Evolutionary conservation across 2,797 vertebrate genomes (phyloP).

Genomic region (Botia kubotai): DNA sequence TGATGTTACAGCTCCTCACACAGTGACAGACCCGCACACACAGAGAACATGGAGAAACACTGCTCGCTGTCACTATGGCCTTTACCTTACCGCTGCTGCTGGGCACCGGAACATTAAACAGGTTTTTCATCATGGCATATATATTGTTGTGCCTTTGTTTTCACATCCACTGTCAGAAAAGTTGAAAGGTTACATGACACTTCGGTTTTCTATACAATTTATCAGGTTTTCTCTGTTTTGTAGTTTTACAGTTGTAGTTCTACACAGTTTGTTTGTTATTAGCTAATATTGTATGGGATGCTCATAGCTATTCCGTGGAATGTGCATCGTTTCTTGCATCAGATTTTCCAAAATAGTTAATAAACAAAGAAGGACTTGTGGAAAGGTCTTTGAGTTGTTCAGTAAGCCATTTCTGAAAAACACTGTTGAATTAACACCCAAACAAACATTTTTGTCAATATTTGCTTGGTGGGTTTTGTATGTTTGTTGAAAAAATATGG

Average conservation of each 20-base stretch:
- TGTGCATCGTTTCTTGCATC: too few species aligned
- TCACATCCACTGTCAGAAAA: not conserved
- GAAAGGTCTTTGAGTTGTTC: too few species aligned
- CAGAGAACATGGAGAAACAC: conserved; percentile 16
- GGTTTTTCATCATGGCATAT: not conserved
- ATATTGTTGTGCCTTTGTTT: conserved; percentile 6
- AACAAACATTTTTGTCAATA: too few species aligned
- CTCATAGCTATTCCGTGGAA: not conserved
- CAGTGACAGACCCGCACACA: conserved; percentile 20
- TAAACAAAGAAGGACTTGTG: too few species aligned
- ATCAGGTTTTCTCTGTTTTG: not conserved
- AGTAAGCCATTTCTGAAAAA: too few species aligned
- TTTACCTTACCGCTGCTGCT: conserved; percentile 20
- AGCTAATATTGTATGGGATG: not conserved
- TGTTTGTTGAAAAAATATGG: too few species aligned
- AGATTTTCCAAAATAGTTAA: too few species aligned
- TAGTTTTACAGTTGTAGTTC: not conserved
- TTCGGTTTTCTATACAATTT: not conserved
- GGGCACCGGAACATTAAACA: conserved; percentile 18
- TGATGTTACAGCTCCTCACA: conserved; percentile 24
- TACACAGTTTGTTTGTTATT: not conserved
- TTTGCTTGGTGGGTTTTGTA: too few species aligned
- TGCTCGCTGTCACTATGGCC: conserved; percentile 25
- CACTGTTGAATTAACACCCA: too few species aligned
- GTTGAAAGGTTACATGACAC: not conserved